Conservation (phyloP, 1,140 invertebrate species). For the Bursaphelenchus mucronatus region DNA sequence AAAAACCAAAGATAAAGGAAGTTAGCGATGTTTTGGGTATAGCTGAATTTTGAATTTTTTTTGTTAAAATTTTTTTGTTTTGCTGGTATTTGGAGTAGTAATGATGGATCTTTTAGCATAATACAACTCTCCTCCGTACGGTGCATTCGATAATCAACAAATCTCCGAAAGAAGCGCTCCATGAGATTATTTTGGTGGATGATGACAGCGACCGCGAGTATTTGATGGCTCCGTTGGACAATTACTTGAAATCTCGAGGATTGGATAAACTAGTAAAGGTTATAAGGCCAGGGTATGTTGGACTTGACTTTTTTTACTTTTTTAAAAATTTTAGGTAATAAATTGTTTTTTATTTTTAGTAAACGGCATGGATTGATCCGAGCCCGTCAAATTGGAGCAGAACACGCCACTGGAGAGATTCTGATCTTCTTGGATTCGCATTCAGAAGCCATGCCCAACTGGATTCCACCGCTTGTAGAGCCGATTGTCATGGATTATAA, state of each 20-base stretch:
- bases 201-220: slow-evolving; percentile 71
- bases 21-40: not conserved
- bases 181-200: slow-evolving; percentile 87
- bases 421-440: slow-evolving; percentile 89
- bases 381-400: slow-evolving; percentile 80
- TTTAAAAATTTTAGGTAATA: not conserved
- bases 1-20: no score
- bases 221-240: slow-evolving; percentile 61
- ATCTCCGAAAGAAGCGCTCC: slow-evolving; percentile 75
- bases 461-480: slow-evolving; percentile 76
- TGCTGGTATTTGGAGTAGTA: no score
- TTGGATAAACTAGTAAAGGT: slow-evolving; percentile 57
- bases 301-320: not conserved
- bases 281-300: slow-evolving; percentile 47
- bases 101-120: slow-evolving; percentile 39
- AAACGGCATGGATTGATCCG: slow-evolving; percentile 77
- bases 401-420: slow-evolving; percentile 75
- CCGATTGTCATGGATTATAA: slow-evolving; percentile 43
- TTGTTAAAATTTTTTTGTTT: no score
- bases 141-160: slow-evolving; percentile 76
- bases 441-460: slow-evolving; percentile 87
- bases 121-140: slow-evolving; percentile 69
- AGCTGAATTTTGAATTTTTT: slow-evolving; percentile 11
- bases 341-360: slow-evolving; percentile 29
- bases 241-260: slow-evolving; percentile 44